Conservation (phyloP, 2,797 vertebrate genomes). For the Meriones psammophilus region DNA sequence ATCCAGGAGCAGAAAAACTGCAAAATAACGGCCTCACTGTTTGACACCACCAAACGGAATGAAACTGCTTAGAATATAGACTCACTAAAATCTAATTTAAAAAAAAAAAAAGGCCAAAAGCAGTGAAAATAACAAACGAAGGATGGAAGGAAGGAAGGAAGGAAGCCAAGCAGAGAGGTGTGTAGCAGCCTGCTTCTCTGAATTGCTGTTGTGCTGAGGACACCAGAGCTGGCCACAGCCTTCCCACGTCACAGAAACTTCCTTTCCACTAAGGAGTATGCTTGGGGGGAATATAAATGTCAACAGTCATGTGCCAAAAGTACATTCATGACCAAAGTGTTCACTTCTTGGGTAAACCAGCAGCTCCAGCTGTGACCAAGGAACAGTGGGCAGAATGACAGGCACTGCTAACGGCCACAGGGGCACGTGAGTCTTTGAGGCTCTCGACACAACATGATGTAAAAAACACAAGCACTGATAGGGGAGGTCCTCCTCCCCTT, state of each 20-base stretch:
- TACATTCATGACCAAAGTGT: neutral
- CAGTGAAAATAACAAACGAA: neutral
- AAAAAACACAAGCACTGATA: slow-evolving; percentile 39
- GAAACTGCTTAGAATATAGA: slow-evolving; percentile 16
- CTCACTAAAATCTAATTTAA: slow-evolving; percentile 4
- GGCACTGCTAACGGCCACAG: neutral
- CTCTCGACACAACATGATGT: neutral
- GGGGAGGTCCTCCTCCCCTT: too few relatives aligned
- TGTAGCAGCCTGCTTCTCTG: neutral
- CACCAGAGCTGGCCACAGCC: slow-evolving; percentile 32
- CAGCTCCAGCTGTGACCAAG: neutral
- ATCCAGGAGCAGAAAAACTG: neutral
- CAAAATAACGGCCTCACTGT: neutral
- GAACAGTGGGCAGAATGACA: neutral
- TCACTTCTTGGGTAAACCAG: neutral
- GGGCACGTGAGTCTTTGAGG: neutral
- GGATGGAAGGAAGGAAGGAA: neutral
- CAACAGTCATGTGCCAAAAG: neutral
- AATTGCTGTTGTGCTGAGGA: neutral
- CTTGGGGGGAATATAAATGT: neutral
- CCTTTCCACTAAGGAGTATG: slow-evolving; percentile 80
- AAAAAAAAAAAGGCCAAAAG: slow-evolving; percentile 38
- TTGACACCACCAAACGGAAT: neutral
- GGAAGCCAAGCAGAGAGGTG: neutral
- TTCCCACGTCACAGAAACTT: slow-evolving; percentile 75